Evolutionary conservation across 2,797 vertebrate genomes (phyloP).

Genomic region (Tiaroga cobitis): DNA sequence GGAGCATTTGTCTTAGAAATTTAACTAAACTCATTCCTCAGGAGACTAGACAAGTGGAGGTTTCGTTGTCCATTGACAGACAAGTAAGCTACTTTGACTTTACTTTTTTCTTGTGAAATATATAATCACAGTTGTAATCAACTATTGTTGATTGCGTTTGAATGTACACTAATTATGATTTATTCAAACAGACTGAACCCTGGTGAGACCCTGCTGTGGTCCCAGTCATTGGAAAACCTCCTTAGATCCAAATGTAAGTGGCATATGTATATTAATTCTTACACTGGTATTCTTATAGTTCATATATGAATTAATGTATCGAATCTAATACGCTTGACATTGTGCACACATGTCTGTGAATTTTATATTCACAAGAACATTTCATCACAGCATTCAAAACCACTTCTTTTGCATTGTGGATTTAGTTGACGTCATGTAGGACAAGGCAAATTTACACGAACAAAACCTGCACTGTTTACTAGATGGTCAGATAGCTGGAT

Average conservation of each 20-base stretch:
- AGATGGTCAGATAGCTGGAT: constrained; percentile 34
- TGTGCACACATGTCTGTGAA: background rate
- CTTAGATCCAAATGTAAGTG: constrained; percentile 86
- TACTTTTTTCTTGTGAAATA: background rate
- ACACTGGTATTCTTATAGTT: background rate
- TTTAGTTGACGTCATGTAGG: background rate
- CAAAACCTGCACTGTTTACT: background rate
- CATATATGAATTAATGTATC: background rate
- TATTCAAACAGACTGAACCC: constrained; percentile 75
- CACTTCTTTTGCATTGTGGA: background rate
- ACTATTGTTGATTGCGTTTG: constrained; percentile 13
- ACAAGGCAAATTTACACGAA: background rate
- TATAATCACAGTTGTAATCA: background rate
- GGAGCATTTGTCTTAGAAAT: background rate
- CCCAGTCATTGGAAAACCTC: constrained; percentile 84
- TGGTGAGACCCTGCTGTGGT: constrained; percentile 84
- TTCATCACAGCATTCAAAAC: background rate
- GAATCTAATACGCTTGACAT: background rate
- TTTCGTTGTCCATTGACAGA: constrained; percentile 25
- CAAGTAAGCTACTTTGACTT: constrained; percentile 41
- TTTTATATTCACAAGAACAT: background rate
- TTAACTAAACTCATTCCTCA: background rate
- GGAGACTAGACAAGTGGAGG: constrained; percentile 52
- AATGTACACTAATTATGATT: constrained; percentile 35
- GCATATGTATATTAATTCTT: too few species aligned